Percentiles rank a stretch among this genome's conserved stretches.
These are phyloP conservation scores for Choloepus didactylus DNA, from an alignment of 2,797 vertebrate species.

Conservation along the genomic window DNA sequence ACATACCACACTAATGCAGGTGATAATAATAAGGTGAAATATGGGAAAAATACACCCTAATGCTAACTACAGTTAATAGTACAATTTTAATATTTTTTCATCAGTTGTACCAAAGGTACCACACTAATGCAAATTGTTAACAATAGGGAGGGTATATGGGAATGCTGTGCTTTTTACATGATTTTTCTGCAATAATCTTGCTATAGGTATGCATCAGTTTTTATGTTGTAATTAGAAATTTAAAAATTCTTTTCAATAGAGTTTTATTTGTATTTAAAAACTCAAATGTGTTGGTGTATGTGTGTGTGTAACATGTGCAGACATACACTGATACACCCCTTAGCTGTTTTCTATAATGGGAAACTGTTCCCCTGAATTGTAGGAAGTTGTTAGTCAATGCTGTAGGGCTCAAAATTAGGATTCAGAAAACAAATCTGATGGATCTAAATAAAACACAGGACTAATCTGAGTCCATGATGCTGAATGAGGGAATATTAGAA, in stretches of 20 bases:
- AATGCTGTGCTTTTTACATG: no score
- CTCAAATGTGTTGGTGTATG: neutral
- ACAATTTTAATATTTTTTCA: no score
- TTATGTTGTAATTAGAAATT: constrained; percentile 13
- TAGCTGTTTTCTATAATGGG: neutral
- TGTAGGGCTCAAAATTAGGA: neutral
- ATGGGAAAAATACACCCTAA: no score
- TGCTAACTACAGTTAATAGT: no score
- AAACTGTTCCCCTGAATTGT: constrained; percentile 10
- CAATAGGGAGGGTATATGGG: no score
- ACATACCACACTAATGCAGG: no score
- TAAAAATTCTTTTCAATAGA: neutral
- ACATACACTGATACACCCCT: neutral
- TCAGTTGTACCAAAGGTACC: no score
- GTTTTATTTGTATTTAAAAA: constrained; percentile 45
- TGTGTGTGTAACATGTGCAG: neutral
- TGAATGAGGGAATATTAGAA: constrained; percentile 32
- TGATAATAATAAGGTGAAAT: no score
- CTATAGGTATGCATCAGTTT: neutral
- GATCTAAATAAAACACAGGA: constrained; percentile 7
- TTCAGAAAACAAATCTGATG: constrained; percentile 49
- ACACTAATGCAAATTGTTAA: no score
- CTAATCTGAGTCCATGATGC: constrained; percentile 44
- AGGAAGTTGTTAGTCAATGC: neutral
- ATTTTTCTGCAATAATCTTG: neutral